phyloP scores from a whole-genome alignment of 2,113 vertebrate genomes.

The Prinia subflava region DNA sequence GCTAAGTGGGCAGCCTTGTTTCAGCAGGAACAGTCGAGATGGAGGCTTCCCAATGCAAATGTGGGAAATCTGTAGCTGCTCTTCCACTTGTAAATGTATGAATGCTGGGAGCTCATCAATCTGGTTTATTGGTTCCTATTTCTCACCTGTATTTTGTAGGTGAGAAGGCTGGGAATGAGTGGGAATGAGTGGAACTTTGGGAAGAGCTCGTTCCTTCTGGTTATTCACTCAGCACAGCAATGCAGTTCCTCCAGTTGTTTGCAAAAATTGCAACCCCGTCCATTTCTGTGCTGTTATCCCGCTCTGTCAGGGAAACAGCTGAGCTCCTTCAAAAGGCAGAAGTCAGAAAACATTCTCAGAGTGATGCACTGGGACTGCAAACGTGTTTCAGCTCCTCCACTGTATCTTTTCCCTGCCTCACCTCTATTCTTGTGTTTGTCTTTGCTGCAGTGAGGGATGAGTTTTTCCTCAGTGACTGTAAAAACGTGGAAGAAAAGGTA shows the following conservation, averaged over 20 bases:
- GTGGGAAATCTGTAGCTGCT: background rate
- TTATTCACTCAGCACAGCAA: conserved; percentile 25
- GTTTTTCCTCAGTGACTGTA: background rate
- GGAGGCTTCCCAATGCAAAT: background rate
- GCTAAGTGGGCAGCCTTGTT: background rate
- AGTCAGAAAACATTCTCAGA: conserved; percentile 43
- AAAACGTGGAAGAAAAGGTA: background rate
- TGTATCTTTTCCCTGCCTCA: background rate
- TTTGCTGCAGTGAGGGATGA: background rate
- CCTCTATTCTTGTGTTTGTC: conserved; percentile 16
- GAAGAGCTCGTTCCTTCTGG: background rate
- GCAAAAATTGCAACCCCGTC: conserved; percentile 31
- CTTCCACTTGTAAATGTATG: conserved; percentile 17
- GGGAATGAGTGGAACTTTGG: conserved; percentile 49
- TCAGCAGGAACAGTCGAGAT: background rate
- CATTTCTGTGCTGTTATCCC: conserved; percentile 30
- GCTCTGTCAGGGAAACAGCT: conserved; percentile 36
- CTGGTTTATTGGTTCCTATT: conserved; percentile 8
- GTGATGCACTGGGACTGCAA: background rate
- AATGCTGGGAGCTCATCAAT: conserved; percentile 33
- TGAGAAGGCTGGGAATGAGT: conserved; percentile 9
- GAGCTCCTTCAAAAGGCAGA: conserved; percentile 40
- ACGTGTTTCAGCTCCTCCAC: background rate
- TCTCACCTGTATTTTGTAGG: background rate
- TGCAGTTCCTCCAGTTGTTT: conserved; percentile 2